These are phyloP conservation scores for Globodera rostochiensis DNA, from an alignment of 1,140 invertebrate species.

Conservation along the genomic window DNA sequence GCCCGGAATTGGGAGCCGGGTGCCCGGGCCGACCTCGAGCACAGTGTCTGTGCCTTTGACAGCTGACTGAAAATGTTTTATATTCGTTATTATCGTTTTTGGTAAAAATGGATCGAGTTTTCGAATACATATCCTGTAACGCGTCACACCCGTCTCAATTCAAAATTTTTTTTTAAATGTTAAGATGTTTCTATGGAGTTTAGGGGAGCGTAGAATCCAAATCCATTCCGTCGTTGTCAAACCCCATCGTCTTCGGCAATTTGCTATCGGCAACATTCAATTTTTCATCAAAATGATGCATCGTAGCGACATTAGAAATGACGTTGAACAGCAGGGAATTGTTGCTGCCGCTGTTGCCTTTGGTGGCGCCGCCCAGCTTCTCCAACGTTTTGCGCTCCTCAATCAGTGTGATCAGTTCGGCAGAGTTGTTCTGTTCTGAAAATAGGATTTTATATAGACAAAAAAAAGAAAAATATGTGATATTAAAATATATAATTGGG, in stretches of 20 bases:
- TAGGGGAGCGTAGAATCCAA: no score
- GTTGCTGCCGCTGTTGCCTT: neutral
- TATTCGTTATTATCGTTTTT: no score
- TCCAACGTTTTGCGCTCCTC: slow-evolving; percentile 44
- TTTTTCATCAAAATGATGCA: neutral
- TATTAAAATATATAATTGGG: neutral
- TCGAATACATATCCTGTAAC: no score
- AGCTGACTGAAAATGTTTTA: slow-evolving; percentile 74
- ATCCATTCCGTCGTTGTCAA: no score
- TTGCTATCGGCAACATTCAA: neutral
- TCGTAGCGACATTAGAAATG: neutral
- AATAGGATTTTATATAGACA: slow-evolving; percentile 7
- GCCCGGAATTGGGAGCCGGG: no score
- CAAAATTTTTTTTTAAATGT: no score
- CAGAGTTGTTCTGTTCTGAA: slow-evolving; percentile 36
- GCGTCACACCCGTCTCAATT: no score
- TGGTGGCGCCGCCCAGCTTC: slow-evolving; percentile 44
- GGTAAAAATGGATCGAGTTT: no score
- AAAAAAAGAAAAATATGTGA: neutral
- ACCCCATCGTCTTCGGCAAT: no score
- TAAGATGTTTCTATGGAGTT: no score
- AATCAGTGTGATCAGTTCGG: slow-evolving; percentile 30
- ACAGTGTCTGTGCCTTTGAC: slow-evolving; percentile 87
- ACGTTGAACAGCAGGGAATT: slow-evolving; percentile 34
- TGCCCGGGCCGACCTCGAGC: slow-evolving; percentile 91